Base-by-base conservation (phyloP, 1,140 invertebrate species). In the Microplitis mediator region DNA sequence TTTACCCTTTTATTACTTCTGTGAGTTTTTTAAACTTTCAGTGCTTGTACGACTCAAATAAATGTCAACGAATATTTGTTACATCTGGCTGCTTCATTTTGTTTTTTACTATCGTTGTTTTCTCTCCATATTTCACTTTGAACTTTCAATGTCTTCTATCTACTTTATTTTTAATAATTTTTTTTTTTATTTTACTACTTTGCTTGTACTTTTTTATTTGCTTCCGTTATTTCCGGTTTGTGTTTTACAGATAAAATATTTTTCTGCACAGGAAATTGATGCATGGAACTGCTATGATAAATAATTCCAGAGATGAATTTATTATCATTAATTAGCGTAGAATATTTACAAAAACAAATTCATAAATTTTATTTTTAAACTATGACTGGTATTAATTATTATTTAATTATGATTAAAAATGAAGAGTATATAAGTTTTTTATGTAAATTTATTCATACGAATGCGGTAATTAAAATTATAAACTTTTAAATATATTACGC, bases 31-130 rank as follows among this genome's bases (percentile, higher is more conserved):
- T 50, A 23, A 72, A 67, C 63, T 72, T 72, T 72, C 70, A 31
- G 31, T n/a, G 70, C 68, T 74, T 63, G 69, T 70, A 70, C 54
- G 69, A 74, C 73, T 74, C 73, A 54, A 74, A 74, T 74, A 74
- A 74, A 74, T 63, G 73, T 74, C 73, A 74, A 71, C 39, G 62
- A 69, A 66, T 70, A 69, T 23, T 61, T 61, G 52, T 63, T 74
- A 74, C 68, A 74, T 74, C 69, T 74, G 63, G 63, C 73, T 60
- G 34, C 61, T 64, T 63, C 67, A 52, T 39, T 35, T 65, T 56
- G 13, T 50, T 36, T 56, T 14, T 11, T 65, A 66, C 66, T 68
- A 35, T 74, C 32, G 50, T 70, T 62, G 23, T 63, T 35, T 65
- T n/a, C 14, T 65, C 50, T 65, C 39, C 51, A 65, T 36, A 54